These are phyloP conservation scores for rabbit (Oryctolagus cuniculus) DNA, from an alignment of 2,113 vertebrate species.

Conservation along the genomic window mOryCun1.1 NC_091453.1:79844001-79844500, in stretches of 20 bases:
- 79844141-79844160: not conserved
- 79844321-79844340: not conserved
- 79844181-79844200: not conserved
- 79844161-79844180: not conserved
- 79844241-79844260: not conserved
- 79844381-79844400: not conserved
- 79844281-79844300: not conserved
- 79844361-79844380: conserved; percentile 13
- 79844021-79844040: not conserved
- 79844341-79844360: not conserved
- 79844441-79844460: not conserved
- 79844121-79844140: not conserved
- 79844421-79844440: not conserved
- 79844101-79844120: not conserved
- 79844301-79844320: not conserved
- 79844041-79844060: not conserved
- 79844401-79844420: not conserved
- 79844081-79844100: too few species aligned
- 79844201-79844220: not conserved
- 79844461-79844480: not conserved
- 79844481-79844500: conserved; percentile 11
- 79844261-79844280: not conserved
- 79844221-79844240: not conserved
- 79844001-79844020: not conserved
- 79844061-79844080: not conserved